Percentiles rank a stretch among this genome's conserved stretches.
Evolutionary conservation across 2,113 vertebrate genomes (phyloP).

Genomic region (Python bivittatus): DNA sequence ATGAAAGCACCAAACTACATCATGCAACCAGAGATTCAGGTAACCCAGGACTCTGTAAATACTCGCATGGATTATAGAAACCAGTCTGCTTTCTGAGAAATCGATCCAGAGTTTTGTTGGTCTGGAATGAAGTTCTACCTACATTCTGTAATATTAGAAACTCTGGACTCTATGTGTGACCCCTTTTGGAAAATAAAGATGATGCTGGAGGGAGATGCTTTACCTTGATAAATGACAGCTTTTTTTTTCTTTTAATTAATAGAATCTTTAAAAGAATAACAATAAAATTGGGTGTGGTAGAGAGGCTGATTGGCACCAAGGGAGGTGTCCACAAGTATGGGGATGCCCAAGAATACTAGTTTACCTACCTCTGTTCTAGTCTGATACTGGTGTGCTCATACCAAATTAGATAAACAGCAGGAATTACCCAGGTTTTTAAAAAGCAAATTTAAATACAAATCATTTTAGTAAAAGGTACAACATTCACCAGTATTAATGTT

Average conservation of each 20-base stretch:
- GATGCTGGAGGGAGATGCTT: not conserved
- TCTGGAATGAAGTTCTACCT: not conserved
- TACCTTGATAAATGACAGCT: not conserved
- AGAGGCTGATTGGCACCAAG: not conserved
- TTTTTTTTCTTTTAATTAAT: not conserved
- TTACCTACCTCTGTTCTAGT: not conserved
- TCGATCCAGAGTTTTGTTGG: not conserved
- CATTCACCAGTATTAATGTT: not conserved
- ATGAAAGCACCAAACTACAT: not conserved
- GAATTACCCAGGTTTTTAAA: not conserved
- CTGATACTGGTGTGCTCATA: not conserved
- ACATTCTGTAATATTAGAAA: not conserved
- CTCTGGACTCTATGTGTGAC: not conserved
- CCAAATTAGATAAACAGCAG: not conserved
- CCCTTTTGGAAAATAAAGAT: not conserved
- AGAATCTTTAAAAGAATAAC: not conserved
- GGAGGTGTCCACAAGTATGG: not conserved
- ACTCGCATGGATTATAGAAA: not conserved
- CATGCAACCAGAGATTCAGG: not conserved
- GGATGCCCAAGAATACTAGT: not conserved
- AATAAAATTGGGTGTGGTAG: not conserved
- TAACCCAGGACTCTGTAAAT: not conserved
- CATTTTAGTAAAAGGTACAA: not conserved
- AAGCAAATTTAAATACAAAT: not conserved
- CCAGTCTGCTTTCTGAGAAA: not conserved